phyloP scores from a whole-genome alignment of 2,797 vertebrate genomes.

The Sebastolobus altivelis region DNA sequence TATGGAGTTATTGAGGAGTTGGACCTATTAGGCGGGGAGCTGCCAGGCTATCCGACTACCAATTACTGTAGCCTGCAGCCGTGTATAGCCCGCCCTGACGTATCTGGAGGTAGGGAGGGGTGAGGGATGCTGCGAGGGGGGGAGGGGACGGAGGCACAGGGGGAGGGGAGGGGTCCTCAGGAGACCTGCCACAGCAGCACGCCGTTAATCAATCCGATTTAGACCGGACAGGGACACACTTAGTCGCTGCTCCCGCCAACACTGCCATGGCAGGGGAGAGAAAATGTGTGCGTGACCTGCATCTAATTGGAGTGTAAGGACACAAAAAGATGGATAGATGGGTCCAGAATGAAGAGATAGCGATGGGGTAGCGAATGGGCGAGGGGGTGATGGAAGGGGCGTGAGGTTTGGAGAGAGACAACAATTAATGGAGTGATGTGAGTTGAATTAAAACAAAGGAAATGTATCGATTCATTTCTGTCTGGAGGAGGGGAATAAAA shows the following conservation, averaged over 20 bases:
- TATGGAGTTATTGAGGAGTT: conserved; percentile 83
- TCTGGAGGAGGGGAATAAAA: conserved; percentile 53
- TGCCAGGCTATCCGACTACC: conserved; percentile 80
- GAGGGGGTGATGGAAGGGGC: conserved; percentile 73
- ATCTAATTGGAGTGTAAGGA: conserved; percentile 79
- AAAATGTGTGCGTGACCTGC: conserved; percentile 84
- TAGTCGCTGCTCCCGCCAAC: conserved; percentile 78
- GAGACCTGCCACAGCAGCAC: conserved; percentile 82
- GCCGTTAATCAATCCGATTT: conserved; percentile 89
- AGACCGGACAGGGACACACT: conserved; percentile 86
- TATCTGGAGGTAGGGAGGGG: conserved; percentile 64
- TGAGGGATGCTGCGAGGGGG: conserved; percentile 37
- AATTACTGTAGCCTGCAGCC: conserved; percentile 82
- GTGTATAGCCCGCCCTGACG: conserved; percentile 67
- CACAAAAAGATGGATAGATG: conserved; percentile 84
- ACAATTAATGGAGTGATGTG: conserved; percentile 86
- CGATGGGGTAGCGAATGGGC: conserved; percentile 58
- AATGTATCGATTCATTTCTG: conserved; percentile 78
- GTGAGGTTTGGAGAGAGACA: conserved; percentile 69
- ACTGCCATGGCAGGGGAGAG: conserved; percentile 65
- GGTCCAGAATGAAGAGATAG: conserved; percentile 78
- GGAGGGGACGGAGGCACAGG: conserved; percentile 1
- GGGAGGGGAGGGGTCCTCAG: conserved; percentile 66
- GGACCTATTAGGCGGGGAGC: conserved; percentile 84
- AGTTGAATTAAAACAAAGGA: conserved; percentile 82